Conservation (phyloP, 2,797 vertebrate species). For the Synanceia verrucosa region DNA sequence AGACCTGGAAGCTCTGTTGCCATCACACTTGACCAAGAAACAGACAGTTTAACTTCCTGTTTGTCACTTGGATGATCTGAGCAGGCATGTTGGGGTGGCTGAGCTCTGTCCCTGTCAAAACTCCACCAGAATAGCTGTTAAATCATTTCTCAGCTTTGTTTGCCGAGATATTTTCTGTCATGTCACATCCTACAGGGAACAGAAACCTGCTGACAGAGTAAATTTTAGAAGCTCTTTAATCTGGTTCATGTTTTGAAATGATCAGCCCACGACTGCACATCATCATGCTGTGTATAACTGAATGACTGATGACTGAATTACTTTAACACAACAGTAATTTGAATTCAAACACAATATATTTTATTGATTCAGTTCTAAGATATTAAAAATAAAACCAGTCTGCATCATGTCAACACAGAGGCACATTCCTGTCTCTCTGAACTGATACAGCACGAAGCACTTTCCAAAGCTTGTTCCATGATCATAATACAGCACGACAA, state of each 20-base stretch:
- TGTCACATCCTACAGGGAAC: slow-evolving; percentile 30
- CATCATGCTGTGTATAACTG: background rate
- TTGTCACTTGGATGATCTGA: slow-evolving; percentile 31
- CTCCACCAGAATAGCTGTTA: background rate
- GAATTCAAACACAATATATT: background rate
- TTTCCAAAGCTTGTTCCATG: slow-evolving; percentile 65
- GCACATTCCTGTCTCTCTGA: slow-evolving; percentile 23
- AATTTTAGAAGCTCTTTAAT: background rate
- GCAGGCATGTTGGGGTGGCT: background rate
- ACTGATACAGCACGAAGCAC: slow-evolving; percentile 38
- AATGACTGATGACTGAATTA: too few species aligned
- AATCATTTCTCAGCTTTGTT: background rate
- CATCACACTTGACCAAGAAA: background rate
- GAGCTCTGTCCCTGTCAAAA: background rate
- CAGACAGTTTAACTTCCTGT: slow-evolving; percentile 35
- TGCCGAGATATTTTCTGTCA: background rate
- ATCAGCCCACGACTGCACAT: background rate
- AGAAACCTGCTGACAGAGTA: slow-evolving; percentile 28
- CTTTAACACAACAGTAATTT: too few species aligned
- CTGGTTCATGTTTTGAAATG: background rate
- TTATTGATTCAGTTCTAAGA: background rate
- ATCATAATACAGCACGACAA: slow-evolving; percentile 69
- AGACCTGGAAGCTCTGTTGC: background rate
- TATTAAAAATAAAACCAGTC: background rate
- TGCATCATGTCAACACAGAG: slow-evolving; percentile 6